These are phyloP conservation scores for Periphyllus acericola DNA, from an alignment of 2,888 invertebrate genomes.

Conservation along the genomic window DNA sequence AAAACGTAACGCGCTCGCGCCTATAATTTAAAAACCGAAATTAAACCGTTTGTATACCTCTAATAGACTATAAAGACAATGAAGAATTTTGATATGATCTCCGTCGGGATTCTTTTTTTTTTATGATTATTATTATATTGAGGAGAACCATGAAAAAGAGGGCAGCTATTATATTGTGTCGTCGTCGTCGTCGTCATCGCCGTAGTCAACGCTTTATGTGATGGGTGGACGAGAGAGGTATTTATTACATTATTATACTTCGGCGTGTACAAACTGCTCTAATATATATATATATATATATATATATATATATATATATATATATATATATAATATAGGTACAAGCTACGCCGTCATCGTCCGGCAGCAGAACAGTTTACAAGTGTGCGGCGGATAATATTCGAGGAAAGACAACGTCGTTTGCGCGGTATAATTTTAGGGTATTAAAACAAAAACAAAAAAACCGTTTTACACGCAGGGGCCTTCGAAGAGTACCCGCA, in stretches of 20 bases:
- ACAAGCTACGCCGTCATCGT: not conserved
- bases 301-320: not conserved
- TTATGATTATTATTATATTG: not conserved
- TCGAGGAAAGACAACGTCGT: conserved; percentile 24
- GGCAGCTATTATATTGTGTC: conserved; percentile 19
- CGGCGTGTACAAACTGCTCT: not conserved
- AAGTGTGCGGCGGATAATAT: not conserved
- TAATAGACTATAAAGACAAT: conserved; percentile 19
- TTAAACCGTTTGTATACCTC: conserved; percentile 38
- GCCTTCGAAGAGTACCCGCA: not conserved
- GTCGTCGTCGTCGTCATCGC: conserved; percentile 5
- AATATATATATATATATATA: not conserved
- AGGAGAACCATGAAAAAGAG: conserved; percentile 25
- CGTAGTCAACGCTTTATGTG: conserved; percentile 10
- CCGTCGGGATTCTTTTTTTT: not conserved
- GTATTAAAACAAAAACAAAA: conserved; percentile 3
- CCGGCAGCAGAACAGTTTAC: not conserved
- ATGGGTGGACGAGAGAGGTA: conserved; percentile 12
- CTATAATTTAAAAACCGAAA: conserved; percentile 40
- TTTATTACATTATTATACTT: conserved; percentile 37
- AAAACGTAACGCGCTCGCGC: not conserved
- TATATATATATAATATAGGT: not conserved
- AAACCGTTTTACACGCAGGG: conserved; percentile 36
- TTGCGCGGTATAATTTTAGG: conserved; percentile 26
- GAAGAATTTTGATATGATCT: conserved; percentile 10